Conservation (phyloP, 2,113 vertebrate species). For the Lycocorax pyrrhopterus region DNA sequence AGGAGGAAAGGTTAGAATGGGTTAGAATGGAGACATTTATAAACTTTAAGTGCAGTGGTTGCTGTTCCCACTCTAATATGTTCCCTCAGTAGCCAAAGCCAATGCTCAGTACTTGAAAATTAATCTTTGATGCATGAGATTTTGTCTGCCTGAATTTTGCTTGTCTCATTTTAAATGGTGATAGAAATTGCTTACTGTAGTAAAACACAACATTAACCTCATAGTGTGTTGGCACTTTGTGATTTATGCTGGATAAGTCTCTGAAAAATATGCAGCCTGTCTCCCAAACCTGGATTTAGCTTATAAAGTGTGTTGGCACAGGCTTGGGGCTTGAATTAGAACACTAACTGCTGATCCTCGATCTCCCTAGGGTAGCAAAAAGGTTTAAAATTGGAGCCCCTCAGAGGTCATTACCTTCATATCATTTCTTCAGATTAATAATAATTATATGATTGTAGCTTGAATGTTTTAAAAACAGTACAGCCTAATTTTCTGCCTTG, state of each 20-base stretch:
- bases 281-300: slow-evolving; percentile 40
- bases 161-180: slow-evolving; percentile 57
- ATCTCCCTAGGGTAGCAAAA: not conserved
- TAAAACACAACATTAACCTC: slow-evolving; percentile 64
- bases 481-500: not conserved
- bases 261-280: slow-evolving; percentile 43
- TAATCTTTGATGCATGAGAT: slow-evolving; percentile 32
- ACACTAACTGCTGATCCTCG: not conserved
- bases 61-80: not conserved
- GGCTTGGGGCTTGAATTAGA: not conserved
- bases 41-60: not conserved
- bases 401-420: not conserved
- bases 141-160: slow-evolving; percentile 52
- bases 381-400: slow-evolving; percentile 7
- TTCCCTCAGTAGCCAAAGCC: not conserved
- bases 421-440: slow-evolving; percentile 16
- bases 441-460: slow-evolving; percentile 13
- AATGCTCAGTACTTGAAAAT: slow-evolving; percentile 7
- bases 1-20: not conserved
- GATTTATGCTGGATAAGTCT: slow-evolving; percentile 54
- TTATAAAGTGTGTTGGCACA: slow-evolving; percentile 47
- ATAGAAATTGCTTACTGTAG: slow-evolving; percentile 64
- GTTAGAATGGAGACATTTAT: not conserved
- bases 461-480: not conserved
- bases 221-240: slow-evolving; percentile 37